Evolutionary conservation across 2,797 vertebrate species (phyloP).

Genomic region (Parambassis ranga): DNA sequence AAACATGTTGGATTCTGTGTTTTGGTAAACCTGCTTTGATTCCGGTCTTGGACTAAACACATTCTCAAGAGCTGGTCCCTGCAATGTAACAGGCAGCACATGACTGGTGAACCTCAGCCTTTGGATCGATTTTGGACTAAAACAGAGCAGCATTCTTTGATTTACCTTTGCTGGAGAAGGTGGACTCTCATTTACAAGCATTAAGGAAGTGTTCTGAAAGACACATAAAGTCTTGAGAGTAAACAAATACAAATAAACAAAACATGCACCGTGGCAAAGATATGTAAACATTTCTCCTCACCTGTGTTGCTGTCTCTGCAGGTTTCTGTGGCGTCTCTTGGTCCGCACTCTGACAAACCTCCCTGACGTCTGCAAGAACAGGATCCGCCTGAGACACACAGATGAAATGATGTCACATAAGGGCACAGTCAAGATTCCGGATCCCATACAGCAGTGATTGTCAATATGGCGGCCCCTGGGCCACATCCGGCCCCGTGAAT

Average conservation of each 20-base stretch:
- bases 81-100: neutral
- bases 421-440: no score
- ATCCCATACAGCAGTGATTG: no score
- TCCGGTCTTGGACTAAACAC: slow-evolving; percentile 31
- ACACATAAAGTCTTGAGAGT: neutral
- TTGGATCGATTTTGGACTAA: no score
- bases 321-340: slow-evolving; percentile 6
- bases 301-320: slow-evolving; percentile 18
- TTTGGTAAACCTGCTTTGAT: slow-evolving; percentile 33
- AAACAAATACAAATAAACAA: neutral
- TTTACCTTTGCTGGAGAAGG: slow-evolving; percentile 35
- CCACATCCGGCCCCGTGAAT: no score
- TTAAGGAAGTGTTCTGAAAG: slow-evolving; percentile 38
- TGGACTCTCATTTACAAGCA: slow-evolving; percentile 43
- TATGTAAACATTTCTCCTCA: neutral
- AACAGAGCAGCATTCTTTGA: neutral
- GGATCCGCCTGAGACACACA: slow-evolving; percentile 65
- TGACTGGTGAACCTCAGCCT: neutral
- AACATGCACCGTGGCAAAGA: neutral
- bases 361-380: slow-evolving; percentile 62
- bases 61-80: slow-evolving; percentile 23
- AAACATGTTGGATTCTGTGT: neutral
- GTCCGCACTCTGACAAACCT: slow-evolving; percentile 45
- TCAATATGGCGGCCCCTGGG: no score
- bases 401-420: neutral